These are phyloP conservation scores for Eledona agricola DNA, from an alignment of 2,888 invertebrate genomes.

Conservation along the genomic window DNA sequence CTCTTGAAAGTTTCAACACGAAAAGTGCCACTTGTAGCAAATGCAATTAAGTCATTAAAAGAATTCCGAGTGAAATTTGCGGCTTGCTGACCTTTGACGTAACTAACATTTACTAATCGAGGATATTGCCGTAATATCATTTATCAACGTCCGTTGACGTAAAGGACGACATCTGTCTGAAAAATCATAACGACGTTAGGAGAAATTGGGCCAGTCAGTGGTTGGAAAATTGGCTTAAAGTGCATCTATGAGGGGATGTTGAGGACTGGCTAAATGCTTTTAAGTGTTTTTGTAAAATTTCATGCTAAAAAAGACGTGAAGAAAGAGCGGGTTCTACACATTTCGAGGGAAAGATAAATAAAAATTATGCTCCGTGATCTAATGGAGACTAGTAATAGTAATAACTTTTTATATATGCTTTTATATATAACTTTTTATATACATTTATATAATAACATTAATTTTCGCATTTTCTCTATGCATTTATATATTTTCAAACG, in stretches of 20 bases:
- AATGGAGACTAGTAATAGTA: too few relatives aligned
- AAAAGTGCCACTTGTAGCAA: slow-evolving; percentile 11
- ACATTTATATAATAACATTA: too few relatives aligned
- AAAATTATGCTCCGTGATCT: too few relatives aligned
- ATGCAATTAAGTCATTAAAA: slow-evolving; percentile 12
- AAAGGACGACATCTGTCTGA: slow-evolving; percentile 10
- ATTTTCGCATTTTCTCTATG: too few relatives aligned
- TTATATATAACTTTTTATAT: too few relatives aligned
- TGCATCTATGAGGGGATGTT: neutral
- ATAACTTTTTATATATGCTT: too few relatives aligned
- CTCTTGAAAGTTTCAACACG: too few relatives aligned
- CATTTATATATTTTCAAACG: too few relatives aligned
- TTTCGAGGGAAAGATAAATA: too few relatives aligned
- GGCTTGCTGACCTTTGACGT: slow-evolving; percentile 15
- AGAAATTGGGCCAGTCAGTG: slow-evolving; percentile 3
- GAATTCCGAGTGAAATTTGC: slow-evolving; percentile 23
- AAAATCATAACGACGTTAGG: slow-evolving; percentile 19
- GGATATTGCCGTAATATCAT: slow-evolving; percentile 20
- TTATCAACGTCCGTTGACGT: slow-evolving; percentile 16
- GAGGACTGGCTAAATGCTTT: neutral
- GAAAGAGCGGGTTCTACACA: too few relatives aligned
- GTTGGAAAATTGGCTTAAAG: slow-evolving; percentile 18
- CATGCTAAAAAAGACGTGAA: too few relatives aligned
- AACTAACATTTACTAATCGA: slow-evolving; percentile 7
- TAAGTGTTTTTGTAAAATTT: too few relatives aligned